phyloP scores from a whole-genome alignment of 2,888 invertebrate genomes.

The Subacronicta megacephala region DNA sequence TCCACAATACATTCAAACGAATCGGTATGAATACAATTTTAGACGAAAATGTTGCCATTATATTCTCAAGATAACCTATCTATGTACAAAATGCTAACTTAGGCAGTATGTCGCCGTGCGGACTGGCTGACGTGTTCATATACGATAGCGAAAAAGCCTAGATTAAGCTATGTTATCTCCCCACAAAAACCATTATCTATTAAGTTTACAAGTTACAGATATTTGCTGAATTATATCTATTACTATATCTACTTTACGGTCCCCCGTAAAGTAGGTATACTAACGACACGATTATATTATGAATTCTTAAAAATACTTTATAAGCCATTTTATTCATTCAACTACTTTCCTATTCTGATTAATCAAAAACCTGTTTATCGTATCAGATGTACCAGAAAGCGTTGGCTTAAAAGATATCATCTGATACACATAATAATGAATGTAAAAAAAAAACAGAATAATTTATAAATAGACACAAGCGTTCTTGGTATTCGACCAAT shows the following conservation, averaged over 20 bases:
- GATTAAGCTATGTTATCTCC: neutral
- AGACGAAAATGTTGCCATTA: neutral
- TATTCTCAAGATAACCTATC: neutral
- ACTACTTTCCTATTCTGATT: conserved; percentile 20
- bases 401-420: conserved; percentile 33
- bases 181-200: conserved; percentile 2
- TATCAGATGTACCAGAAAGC: conserved; percentile 27
- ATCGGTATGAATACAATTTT: neutral
- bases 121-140: neutral
- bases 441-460: conserved; percentile 13
- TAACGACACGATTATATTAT: conserved; percentile 6
- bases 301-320: conserved; percentile 13
- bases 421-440: conserved; percentile 29
- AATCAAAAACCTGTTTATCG: conserved; percentile 33
- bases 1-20: neutral
- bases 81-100: neutral
- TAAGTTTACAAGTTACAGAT: conserved; percentile 1
- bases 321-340: conserved; percentile 9
- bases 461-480: conserved; percentile 22
- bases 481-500: conserved; percentile 24
- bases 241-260: too few species aligned
- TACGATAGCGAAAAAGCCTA: neutral
- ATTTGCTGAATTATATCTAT: neutral
- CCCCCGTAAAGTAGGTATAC: conserved; percentile 4
- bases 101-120: neutral